A percentile compares a stretch with the other conserved stretches of the same genome.
These are phyloP conservation scores for Parthenolecanium corni DNA, from an alignment of 2,888 invertebrate species.

Conservation along the genomic window DNA sequence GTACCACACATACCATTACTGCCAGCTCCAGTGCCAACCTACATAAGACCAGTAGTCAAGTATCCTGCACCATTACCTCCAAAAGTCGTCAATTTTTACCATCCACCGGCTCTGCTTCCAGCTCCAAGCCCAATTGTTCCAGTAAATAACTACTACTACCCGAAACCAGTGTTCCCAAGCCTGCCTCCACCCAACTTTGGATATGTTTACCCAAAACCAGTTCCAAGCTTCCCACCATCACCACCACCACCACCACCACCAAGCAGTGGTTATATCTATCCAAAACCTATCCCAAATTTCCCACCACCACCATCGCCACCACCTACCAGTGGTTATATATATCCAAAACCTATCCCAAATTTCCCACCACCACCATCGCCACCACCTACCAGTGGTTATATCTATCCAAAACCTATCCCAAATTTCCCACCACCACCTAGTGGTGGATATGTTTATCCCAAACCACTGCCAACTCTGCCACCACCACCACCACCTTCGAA, in stretches of 20 bases:
- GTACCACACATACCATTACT: no score
- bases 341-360: constrained; percentile 11
- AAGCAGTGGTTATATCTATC: not conserved
- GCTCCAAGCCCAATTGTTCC: not conserved
- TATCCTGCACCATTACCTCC: constrained; percentile 3
- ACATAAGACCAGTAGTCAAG: not conserved
- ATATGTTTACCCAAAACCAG: not conserved
- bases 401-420: not conserved
- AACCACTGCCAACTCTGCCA: constrained; percentile 5
- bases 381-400: not conserved
- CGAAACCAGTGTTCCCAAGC: not conserved
- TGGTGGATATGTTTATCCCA: not conserved
- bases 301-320: not conserved
- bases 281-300: constrained; percentile 9
- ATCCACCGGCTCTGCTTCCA: not conserved
- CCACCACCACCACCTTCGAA: constrained; percentile 4
- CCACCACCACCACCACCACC: constrained; percentile 7
- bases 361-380: not conserved
- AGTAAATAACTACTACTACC: not conserved
- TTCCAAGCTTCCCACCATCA: constrained; percentile 7
- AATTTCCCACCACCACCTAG: not conserved
- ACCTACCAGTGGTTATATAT: not conserved
- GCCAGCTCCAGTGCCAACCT: not conserved
- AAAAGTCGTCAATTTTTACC: not conserved
- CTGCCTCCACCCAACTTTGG: not conserved